Percentiles rank a stretch among this genome's conserved stretches.
Evolutionary conservation across 1,140 invertebrate genomes (phyloP).

Genomic region (Micrasema longulum): DNA sequence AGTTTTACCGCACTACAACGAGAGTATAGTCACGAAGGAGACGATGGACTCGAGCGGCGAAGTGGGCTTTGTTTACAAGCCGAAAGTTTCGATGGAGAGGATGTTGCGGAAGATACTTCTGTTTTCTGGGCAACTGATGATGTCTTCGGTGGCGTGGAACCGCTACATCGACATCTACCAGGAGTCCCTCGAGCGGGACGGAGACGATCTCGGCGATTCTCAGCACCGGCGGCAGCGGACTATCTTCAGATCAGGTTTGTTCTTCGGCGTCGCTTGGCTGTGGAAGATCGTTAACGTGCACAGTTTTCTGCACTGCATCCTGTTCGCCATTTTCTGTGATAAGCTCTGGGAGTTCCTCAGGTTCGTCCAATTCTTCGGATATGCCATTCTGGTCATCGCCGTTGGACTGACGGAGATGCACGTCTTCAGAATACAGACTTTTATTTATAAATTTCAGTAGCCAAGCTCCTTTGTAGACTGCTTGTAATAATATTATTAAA

Average conservation of each 20-base stretch:
- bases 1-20: conserved; percentile 64
- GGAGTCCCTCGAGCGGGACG: conserved; percentile 75
- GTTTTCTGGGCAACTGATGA: conserved; percentile 76
- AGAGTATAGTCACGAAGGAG: conserved; percentile 64
- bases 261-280: conserved; percentile 78
- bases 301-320: conserved; percentile 79
- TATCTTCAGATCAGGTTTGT: conserved; percentile 73
- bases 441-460: conserved; percentile 62
- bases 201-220: conserved; percentile 59
- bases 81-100: conserved; percentile 73
- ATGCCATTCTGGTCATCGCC: conserved; percentile 68
- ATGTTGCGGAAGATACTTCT: conserved; percentile 74
- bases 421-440: conserved; percentile 68
- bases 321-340: conserved; percentile 85
- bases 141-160: conserved; percentile 84
- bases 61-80: conserved; percentile 71
- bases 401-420: conserved; percentile 73
- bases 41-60: conserved; percentile 66
- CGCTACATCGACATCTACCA: conserved; percentile 84
- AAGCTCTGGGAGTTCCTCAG: conserved; percentile 80
- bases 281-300: conserved; percentile 87
- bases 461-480: conserved; percentile 41
- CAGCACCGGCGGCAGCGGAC: conserved; percentile 69
- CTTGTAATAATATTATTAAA: not conserved
- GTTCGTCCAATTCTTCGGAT: conserved; percentile 73